These are phyloP conservation scores for rabbit (Oryctolagus cuniculus) DNA, from an alignment of 2,113 vertebrate species.

Conservation along the genomic window DNA sequence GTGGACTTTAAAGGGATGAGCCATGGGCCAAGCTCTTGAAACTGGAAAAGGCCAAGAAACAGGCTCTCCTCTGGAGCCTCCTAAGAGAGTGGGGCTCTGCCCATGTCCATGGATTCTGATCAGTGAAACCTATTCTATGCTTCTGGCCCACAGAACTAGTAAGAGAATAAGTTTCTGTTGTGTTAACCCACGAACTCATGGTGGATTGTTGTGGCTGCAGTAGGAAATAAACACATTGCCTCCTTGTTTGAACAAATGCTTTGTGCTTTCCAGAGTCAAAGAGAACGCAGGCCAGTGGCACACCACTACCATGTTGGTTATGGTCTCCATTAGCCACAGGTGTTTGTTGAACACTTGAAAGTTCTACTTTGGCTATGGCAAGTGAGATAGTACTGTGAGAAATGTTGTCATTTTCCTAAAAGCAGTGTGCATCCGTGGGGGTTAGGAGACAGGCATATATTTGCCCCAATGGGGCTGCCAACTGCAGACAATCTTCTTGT, in stretches of 20 bases:
- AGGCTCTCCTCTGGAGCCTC: not conserved
- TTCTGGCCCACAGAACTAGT: not conserved
- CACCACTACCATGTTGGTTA: not conserved
- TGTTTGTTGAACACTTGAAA: not conserved
- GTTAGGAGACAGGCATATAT: not conserved
- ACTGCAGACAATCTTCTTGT: not conserved
- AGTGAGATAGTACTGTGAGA: not conserved
- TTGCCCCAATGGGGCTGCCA: not conserved
- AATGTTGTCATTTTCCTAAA: not conserved
- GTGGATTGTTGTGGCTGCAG: not conserved
- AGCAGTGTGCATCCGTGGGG: not conserved
- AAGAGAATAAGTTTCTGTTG: not conserved
- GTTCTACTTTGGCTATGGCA: not conserved
- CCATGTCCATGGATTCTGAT: not conserved
- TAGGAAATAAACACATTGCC: not conserved
- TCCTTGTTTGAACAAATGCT: slow-evolving; percentile 6
- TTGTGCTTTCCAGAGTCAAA: not conserved
- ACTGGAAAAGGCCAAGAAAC: not conserved
- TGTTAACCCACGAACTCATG: not conserved
- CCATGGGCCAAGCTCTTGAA: not conserved
- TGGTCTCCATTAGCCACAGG: not conserved
- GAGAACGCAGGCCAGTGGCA: not conserved
- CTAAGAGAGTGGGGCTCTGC: not conserved
- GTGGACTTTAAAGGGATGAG: not conserved
- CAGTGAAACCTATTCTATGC: not conserved